Evolutionary conservation across 1,140 invertebrate genomes (phyloP).

Genomic region (Cardiocondyla obscurior): DNA sequence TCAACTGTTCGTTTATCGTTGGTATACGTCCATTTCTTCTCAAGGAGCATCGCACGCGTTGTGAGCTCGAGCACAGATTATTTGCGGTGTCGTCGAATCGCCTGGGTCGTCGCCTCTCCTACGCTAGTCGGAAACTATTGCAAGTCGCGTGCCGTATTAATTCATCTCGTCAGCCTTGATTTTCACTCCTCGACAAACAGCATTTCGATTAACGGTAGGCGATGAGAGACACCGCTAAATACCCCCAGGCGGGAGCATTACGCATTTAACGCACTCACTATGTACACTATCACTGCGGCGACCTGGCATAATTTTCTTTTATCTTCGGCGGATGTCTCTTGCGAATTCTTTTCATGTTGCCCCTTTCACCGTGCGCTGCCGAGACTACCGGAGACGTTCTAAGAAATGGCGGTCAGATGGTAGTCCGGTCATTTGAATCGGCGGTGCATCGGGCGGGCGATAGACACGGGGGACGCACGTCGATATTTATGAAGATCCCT

Average conservation of each 20-base stretch:
- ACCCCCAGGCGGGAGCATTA: conserved; percentile 12
- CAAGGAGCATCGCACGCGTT: not conserved
- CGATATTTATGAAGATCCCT: conserved; percentile 32
- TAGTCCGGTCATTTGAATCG: conserved; percentile 25
- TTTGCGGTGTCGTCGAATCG: not conserved
- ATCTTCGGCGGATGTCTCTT: conserved; percentile 72
- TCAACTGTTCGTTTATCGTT: not conserved
- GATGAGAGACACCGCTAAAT: not conserved
- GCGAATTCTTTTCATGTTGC: conserved; percentile 75
- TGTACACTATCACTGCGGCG: conserved; percentile 69
- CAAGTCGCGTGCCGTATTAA: not conserved
- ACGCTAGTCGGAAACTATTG: not conserved
- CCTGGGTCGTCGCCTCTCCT: not conserved
- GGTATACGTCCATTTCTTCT: not conserved
- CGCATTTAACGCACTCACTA: not conserved
- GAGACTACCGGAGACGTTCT: not conserved
- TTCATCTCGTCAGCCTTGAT: not conserved
- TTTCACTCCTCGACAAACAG: not conserved
- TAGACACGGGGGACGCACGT: not conserved
- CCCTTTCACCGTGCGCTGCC: not conserved
- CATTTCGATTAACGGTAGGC: not conserved
- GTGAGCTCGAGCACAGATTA: not conserved
- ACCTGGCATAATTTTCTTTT: conserved; percentile 60
- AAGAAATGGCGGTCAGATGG: not conserved
- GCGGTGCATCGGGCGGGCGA: not conserved